These are phyloP conservation scores for Periophthalmodon schlosseri DNA, from an alignment of 2,113 vertebrate species.

Conservation along the genomic window DNA sequence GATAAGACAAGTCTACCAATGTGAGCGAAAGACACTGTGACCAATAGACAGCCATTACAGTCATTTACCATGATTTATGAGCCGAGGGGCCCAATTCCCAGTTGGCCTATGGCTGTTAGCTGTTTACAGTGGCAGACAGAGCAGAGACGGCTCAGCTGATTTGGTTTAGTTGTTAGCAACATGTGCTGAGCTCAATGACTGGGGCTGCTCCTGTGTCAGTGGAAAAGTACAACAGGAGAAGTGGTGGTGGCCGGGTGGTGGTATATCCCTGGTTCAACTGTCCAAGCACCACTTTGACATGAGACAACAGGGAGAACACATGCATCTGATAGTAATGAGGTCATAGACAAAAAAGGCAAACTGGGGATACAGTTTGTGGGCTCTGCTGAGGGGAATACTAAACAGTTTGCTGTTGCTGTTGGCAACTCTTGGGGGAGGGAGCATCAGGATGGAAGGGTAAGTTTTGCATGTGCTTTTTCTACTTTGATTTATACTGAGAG, in stretches of 20 bases:
- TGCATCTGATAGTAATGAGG: slow-evolving; percentile 21
- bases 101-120: slow-evolving; percentile 24
- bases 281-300: slow-evolving; percentile 31
- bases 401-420: slow-evolving; percentile 52
- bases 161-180: slow-evolving; percentile 65
- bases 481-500: slow-evolving; percentile 16
- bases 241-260: not conserved
- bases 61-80: slow-evolving; percentile 5
- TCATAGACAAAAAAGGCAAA: slow-evolving; percentile 27
- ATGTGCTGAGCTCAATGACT: slow-evolving; percentile 48
- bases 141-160: slow-evolving; percentile 60
- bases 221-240: slow-evolving; percentile 64
- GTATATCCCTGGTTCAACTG: slow-evolving; percentile 19
- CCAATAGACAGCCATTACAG: not conserved
- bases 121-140: slow-evolving; percentile 30
- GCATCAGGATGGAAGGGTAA: slow-evolving; percentile 63
- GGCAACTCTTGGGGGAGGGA: slow-evolving; percentile 42
- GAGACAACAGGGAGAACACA: slow-evolving; percentile 16
- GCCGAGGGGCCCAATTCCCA: slow-evolving; percentile 37
- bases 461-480: slow-evolving; percentile 23
- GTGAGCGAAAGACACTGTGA: not conserved
- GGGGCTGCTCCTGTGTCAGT: slow-evolving; percentile 42
- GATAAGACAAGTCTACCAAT: not conserved
- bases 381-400: slow-evolving; percentile 63
- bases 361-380: slow-evolving; percentile 40